phyloP scores from a whole-genome alignment of 2,888 invertebrate species.

The Chaitophorus viminalis region DNA sequence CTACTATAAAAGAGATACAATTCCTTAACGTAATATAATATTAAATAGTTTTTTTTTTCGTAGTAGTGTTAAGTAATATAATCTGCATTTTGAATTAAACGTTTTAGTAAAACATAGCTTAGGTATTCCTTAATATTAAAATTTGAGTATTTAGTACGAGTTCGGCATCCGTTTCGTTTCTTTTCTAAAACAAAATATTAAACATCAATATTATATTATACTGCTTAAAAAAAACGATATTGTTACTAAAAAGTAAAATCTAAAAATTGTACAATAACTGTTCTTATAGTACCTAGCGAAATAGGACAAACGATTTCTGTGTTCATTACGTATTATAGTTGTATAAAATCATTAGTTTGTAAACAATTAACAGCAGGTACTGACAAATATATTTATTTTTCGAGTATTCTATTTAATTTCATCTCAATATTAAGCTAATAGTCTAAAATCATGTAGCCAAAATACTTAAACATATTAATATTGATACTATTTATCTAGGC shows the following conservation, averaged over 20 bases:
- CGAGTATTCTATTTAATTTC: too few relatives aligned
- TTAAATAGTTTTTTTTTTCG: not conserved
- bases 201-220: not conserved
- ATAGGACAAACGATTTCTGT: too few relatives aligned
- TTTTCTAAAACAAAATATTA: constrained; percentile 13
- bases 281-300: too few relatives aligned
- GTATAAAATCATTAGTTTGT: too few relatives aligned
- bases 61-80: not conserved
- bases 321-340: too few relatives aligned
- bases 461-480: too few relatives aligned
- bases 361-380: too few relatives aligned
- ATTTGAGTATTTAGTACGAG: not conserved
- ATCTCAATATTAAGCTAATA: too few relatives aligned
- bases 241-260: not conserved
- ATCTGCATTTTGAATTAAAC: constrained; percentile 3
- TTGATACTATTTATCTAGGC: too few relatives aligned
- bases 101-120: constrained; percentile 22
- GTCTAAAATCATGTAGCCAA: too few relatives aligned
- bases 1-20: not conserved
- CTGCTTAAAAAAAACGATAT: not conserved
- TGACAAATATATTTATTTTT: too few relatives aligned
- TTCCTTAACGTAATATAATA: constrained; percentile 2
- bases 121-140: not conserved
- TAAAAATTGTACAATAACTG: not conserved
- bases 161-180: not conserved